phyloP scores from a whole-genome alignment of 37 sponge, comb jelly and placozoan species.

The Tethya wilhelma region DNA sequence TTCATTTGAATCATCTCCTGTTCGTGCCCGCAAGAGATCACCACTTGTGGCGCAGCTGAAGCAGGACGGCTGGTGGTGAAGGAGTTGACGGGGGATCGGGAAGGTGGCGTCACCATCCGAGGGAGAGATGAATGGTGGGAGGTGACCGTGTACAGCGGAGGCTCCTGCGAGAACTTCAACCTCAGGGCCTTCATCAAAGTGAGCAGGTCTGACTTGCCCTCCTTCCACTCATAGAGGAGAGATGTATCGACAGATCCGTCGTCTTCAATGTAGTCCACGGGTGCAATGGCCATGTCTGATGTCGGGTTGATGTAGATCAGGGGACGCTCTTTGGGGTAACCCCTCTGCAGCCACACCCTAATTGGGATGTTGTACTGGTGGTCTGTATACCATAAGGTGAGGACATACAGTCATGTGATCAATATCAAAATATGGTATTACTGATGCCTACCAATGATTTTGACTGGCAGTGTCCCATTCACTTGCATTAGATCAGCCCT shows the following conservation, averaged over 20 bases:
- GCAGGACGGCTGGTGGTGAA: neutral
- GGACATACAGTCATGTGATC: neutral
- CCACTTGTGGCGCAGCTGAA: no score
- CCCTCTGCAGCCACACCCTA: conserved; percentile 13
- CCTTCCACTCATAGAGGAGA: conserved; percentile 22
- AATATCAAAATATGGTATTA: neutral
- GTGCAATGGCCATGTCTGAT: conserved; percentile 5
- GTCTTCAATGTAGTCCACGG: conserved; percentile 1
- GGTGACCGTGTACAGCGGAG: no score
- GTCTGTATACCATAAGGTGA: neutral
- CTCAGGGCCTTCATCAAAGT: neutral
- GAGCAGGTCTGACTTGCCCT: conserved; percentile 7
- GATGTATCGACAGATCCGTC: neutral
- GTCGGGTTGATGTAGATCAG: conserved; percentile 19
- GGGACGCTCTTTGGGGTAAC: conserved; percentile 13
- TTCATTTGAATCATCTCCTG: neutral
- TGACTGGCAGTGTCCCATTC: conserved; percentile 13
- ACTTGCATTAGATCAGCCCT: conserved; percentile 15
- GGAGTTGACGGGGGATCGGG: neutral
- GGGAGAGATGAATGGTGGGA: no score
- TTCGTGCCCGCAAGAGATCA: neutral
- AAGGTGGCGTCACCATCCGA: no score
- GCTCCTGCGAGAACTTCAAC: no score
- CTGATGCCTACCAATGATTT: neutral
- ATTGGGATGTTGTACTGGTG: conserved; percentile 15